These are phyloP conservation scores for Dromius quadrimaculatus DNA, from an alignment of 2,888 invertebrate genomes.

Conservation along the genomic window DNA sequence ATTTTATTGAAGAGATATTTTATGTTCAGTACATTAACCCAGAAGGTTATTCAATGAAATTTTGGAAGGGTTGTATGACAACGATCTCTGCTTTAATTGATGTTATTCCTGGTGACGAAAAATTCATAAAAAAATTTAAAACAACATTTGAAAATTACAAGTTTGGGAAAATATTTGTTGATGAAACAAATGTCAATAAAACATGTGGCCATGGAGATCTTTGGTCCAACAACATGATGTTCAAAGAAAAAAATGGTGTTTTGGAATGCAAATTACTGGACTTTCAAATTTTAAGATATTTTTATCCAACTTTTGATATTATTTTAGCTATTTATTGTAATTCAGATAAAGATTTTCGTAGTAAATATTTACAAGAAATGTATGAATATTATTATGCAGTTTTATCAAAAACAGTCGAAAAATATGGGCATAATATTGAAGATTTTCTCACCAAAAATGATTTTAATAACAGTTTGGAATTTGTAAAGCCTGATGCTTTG, in stretches of 20 bases:
- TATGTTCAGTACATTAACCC: constrained; percentile 53
- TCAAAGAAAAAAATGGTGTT: constrained; percentile 56
- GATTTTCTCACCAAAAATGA: constrained; percentile 53
- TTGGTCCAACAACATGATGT: constrained; percentile 62
- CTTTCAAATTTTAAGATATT: constrained; percentile 60
- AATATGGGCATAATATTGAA: constrained; percentile 49
- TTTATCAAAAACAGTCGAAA: constrained; percentile 53
- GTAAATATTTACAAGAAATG: constrained; percentile 56
- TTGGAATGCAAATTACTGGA: constrained; percentile 59
- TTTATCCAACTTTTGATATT: constrained; percentile 59
- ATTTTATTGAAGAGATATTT: constrained; percentile 57
- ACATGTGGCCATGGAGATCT: constrained; percentile 61
- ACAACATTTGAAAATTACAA: neutral
- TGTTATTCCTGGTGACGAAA: constrained; percentile 56
- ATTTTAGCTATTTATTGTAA: constrained; percentile 59
- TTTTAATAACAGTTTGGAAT: constrained; percentile 6
- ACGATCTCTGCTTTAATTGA: constrained; percentile 58
- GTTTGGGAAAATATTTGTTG: constrained; percentile 31
- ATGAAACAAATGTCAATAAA: constrained; percentile 47
- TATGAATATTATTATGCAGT: constrained; percentile 59
- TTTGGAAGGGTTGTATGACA: constrained; percentile 55
- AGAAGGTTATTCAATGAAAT: constrained; percentile 28
- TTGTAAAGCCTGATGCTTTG: constrained; percentile 5
- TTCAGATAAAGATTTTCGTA: constrained; percentile 58
- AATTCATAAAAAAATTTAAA: constrained; percentile 56